Conservation (phyloP, 2,888 invertebrate genomes). For the Cheiracanthium punctorium region DNA sequence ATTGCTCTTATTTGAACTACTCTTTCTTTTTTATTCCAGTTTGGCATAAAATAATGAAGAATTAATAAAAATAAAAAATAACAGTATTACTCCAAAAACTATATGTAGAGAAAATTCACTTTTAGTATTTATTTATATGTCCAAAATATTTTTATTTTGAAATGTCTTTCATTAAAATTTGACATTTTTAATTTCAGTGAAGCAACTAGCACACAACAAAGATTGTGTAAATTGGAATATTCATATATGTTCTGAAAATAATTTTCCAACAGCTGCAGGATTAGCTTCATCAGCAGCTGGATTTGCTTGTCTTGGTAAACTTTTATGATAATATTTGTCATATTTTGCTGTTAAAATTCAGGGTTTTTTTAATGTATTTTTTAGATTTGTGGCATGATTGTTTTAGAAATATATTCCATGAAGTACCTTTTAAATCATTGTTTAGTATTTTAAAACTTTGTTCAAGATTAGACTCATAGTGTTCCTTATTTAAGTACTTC, state of each 20-base stretch:
- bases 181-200: constrained; percentile 26
- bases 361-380: too few relatives aligned
- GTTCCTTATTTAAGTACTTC: too few relatives aligned
- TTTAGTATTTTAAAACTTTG: too few relatives aligned
- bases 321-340: too few relatives aligned
- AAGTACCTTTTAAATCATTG: too few relatives aligned
- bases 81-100: constrained; percentile 84
- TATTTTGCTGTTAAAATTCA: too few relatives aligned
- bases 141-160: background rate
- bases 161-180: background rate
- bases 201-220: constrained; percentile 24
- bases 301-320: constrained; percentile 90
- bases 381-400: too few relatives aligned
- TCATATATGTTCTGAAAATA: constrained; percentile 91
- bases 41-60: too few relatives aligned
- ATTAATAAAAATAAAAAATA: constrained; percentile 84
- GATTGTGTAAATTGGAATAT: constrained; percentile 78
- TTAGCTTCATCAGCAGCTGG: constrained; percentile 99
- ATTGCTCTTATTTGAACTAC: too few relatives aligned
- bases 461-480: too few relatives aligned
- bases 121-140: background rate
- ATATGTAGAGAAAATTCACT: constrained; percentile 77
- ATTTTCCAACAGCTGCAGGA: constrained; percentile 99
- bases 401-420: too few relatives aligned
- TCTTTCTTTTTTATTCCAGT: too few relatives aligned